These are phyloP conservation scores for Murina feae DNA, from an alignment of 2,113 vertebrate species.

Conservation along the genomic window DNA sequence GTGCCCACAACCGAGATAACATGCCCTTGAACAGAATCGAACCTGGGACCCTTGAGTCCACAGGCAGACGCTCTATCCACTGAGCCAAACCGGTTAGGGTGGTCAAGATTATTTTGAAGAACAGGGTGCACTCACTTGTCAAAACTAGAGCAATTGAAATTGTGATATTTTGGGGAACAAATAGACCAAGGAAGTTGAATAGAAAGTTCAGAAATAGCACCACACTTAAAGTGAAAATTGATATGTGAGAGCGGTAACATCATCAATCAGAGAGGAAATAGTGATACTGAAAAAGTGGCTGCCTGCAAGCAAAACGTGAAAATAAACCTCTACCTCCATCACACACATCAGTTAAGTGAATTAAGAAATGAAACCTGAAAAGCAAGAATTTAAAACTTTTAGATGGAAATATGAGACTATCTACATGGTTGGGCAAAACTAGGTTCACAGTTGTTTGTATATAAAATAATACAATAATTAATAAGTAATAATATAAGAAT, in stretches of 20 bases:
- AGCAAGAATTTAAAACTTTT: constrained; percentile 17
- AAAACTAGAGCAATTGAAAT: background rate
- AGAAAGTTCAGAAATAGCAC: background rate
- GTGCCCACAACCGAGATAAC: too few species aligned
- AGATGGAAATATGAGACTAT: background rate
- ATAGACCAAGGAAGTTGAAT: background rate
- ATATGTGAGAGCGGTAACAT: background rate
- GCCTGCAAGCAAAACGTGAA: background rate
- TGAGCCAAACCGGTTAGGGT: too few species aligned
- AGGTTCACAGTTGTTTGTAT: background rate
- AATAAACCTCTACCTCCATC: background rate
- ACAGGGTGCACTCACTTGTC: background rate
- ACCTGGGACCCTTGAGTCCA: too few species aligned
- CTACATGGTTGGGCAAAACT: background rate
- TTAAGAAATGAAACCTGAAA: constrained; percentile 2
- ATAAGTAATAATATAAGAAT: background rate
- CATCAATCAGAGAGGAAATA: background rate
- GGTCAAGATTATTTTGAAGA: background rate
- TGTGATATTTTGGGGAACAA: constrained; percentile 8
- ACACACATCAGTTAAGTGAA: background rate
- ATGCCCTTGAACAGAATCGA: too few species aligned
- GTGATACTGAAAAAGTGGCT: background rate
- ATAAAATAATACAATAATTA: background rate
- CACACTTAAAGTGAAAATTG: background rate
- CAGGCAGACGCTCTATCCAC: too few species aligned